These are phyloP conservation scores for Allophyes oxyacanthae DNA, from an alignment of 2,888 invertebrate species.

Conservation along the genomic window DNA sequence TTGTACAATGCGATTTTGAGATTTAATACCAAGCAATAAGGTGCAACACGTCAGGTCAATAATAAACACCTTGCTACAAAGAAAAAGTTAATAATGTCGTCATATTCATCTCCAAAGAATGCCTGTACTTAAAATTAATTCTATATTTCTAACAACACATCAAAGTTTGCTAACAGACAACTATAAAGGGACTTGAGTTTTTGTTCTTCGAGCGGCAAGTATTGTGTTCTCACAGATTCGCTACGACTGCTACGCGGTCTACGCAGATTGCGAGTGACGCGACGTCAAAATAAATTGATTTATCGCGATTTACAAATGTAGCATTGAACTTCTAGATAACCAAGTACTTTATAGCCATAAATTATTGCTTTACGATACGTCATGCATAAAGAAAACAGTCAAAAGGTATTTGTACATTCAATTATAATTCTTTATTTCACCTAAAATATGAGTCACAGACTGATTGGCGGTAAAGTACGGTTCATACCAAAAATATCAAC, in stretches of 20 bases:
- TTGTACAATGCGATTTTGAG: conserved; percentile 14
- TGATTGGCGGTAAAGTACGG: too few relatives aligned
- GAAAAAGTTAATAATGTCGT: too few relatives aligned
- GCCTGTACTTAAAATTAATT: too few relatives aligned
- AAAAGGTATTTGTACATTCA: too few relatives aligned
- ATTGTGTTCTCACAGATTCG: conserved; percentile 5
- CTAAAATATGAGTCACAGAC: too few relatives aligned
- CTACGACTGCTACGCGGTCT: conserved; percentile 18
- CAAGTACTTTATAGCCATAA: conserved; percentile 22
- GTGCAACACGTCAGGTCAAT: background rate
- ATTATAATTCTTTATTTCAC: too few relatives aligned
- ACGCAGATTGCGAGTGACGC: conserved; percentile 30
- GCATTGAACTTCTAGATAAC: conserved; percentile 53
- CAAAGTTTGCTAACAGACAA: background rate
- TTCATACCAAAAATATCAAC: too few relatives aligned
- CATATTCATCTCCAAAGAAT: too few relatives aligned
- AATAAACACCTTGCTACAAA: too few relatives aligned
- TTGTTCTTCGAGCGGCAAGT: conserved; percentile 2
- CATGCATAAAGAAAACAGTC: too few relatives aligned
- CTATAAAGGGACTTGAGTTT: background rate
- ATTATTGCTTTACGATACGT: conserved; percentile 25
- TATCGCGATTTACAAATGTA: conserved; percentile 30
- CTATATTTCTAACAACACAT: too few relatives aligned
- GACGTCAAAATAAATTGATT: conserved; percentile 53
- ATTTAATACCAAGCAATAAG: conserved; percentile 27